Conservation (phyloP, 2,797 vertebrate species). For the Megalops cyprinoides region DNA sequence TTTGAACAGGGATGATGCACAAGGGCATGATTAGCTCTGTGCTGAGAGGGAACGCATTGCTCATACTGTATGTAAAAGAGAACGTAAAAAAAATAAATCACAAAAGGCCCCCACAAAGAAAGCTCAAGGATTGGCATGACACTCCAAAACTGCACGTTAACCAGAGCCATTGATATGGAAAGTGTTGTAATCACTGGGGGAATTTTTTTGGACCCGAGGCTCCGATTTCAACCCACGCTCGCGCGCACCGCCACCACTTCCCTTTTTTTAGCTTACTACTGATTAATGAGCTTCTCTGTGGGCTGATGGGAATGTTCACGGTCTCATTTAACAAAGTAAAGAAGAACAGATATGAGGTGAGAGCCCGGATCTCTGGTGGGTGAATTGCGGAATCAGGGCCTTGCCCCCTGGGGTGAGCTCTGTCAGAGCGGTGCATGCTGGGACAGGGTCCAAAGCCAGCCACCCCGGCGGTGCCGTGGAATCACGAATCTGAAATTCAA, state of each 20-base stretch:
- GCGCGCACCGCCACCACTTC: neutral
- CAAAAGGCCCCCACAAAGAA: neutral
- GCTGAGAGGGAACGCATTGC: neutral
- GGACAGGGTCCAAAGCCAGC: neutral
- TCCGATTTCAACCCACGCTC: neutral
- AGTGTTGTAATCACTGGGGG: neutral
- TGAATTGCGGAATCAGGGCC: neutral
- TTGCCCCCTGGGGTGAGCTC: neutral
- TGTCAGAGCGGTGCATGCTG: neutral
- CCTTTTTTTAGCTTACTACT: neutral
- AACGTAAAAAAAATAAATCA: neutral
- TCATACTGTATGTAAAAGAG: neutral
- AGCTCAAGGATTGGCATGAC: neutral
- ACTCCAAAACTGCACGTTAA: neutral
- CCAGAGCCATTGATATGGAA: neutral
- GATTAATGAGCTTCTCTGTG: neutral
- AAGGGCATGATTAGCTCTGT: conserved; percentile 1
- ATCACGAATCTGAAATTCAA: too few relatives aligned
- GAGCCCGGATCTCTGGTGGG: neutral
- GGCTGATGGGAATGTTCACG: neutral
- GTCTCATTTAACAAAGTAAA: conserved; percentile 11
- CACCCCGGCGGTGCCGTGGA: too few relatives aligned
- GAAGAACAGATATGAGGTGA: neutral
- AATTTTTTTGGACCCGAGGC: neutral
- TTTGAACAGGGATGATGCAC: neutral